Conservation (phyloP, 2,888 invertebrate species). For the Synanthedon andrenaeformis region DNA sequence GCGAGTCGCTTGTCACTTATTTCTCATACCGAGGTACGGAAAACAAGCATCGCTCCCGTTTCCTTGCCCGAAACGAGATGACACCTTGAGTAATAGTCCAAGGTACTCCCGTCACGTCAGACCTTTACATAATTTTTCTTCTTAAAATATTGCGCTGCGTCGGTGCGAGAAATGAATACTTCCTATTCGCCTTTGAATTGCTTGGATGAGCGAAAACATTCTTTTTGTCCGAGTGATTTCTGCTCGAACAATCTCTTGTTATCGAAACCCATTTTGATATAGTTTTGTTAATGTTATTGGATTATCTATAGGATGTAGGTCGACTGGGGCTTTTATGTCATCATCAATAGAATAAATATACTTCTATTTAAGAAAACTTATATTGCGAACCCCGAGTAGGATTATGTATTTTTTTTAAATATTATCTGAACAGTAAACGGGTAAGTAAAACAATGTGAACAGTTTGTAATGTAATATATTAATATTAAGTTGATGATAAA, state of each 20-base stretch:
- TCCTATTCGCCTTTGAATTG: slow-evolving; percentile 17
- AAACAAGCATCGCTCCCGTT: slow-evolving; percentile 32
- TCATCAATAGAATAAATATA: no score
- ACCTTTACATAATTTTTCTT: slow-evolving; percentile 47
- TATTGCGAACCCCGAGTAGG: no score
- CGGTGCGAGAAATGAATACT: slow-evolving; percentile 29
- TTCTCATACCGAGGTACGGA: slow-evolving; percentile 16
- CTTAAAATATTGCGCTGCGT: slow-evolving; percentile 32
- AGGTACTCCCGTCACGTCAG: slow-evolving; percentile 42
- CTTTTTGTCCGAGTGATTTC: slow-evolving; percentile 2
- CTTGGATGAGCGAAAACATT: slow-evolving; percentile 8
- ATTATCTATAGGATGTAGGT: neutral
- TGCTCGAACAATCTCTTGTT: neutral
- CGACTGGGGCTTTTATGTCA: no score
- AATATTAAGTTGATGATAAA: no score
- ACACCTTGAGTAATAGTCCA: slow-evolving; percentile 57
- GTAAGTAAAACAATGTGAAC: no score
- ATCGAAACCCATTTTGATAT: neutral
- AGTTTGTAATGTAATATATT: no score
- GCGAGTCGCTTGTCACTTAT: slow-evolving; percentile 7
- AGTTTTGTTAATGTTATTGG: neutral
- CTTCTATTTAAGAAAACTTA: no score
- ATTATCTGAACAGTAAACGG: no score
- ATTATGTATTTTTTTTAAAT: no score
- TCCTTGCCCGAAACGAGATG: slow-evolving; percentile 39